Conservation (phyloP, 2,797 vertebrate species). For the Octomys mimax region DNA sequence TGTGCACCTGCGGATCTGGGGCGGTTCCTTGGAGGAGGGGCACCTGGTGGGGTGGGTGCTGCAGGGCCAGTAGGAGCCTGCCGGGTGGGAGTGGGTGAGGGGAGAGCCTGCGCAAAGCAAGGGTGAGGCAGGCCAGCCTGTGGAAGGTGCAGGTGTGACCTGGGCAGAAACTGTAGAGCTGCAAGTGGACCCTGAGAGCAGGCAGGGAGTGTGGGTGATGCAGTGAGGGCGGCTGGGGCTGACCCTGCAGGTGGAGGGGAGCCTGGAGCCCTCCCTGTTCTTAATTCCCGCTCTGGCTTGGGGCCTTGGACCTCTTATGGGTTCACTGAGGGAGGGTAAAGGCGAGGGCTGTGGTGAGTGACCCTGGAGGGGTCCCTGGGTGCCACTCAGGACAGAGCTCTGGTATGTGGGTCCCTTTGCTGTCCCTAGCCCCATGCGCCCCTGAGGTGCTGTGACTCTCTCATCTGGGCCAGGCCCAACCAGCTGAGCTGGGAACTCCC, state of each 20-base stretch:
- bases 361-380: not conserved
- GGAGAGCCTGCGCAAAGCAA: not conserved
- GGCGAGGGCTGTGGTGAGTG: too few species aligned
- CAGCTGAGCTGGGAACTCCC: conserved; percentile 26
- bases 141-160: not conserved
- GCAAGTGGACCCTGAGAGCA: not conserved
- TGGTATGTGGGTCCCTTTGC: not conserved
- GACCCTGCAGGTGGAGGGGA: not conserved
- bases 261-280: not conserved
- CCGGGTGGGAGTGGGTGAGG: not conserved
- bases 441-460: not conserved
- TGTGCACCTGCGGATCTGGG: not conserved
- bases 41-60: not conserved
- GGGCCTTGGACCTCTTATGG: not conserved
- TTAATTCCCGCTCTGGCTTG: not conserved
- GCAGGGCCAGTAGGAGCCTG: not conserved
- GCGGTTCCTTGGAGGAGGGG: conserved; percentile 44
- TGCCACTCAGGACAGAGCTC: not conserved
- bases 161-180: not conserved
- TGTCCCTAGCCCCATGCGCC: not conserved
- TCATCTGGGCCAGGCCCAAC: not conserved
- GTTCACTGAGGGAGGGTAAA: not conserved
- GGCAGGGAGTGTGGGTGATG: not conserved
- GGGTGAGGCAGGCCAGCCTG: not conserved
- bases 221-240: too few species aligned